Conservation (phyloP, 2,113 vertebrate species). For the Cnemophilus loriae region DNA sequence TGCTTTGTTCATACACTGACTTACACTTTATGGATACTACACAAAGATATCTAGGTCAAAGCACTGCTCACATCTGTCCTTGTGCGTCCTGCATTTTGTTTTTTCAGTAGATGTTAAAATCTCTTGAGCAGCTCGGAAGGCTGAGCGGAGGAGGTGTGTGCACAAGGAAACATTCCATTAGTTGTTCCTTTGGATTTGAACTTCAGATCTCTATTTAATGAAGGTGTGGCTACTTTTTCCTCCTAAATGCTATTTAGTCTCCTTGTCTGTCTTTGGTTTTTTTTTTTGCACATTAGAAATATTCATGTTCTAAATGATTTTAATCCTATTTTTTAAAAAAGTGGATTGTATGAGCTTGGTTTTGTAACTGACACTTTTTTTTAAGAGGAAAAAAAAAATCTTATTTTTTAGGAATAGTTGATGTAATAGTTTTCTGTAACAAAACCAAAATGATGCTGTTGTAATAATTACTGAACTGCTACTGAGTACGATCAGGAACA, state of each 20-base stretch:
- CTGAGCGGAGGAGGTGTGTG: not conserved
- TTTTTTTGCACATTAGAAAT: not conserved
- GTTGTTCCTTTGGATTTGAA: not conserved
- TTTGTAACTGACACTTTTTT: slow-evolving; percentile 32
- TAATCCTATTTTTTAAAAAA: slow-evolving; percentile 17
- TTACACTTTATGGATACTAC: slow-evolving; percentile 38
- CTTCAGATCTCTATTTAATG: not conserved
- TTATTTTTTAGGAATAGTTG: slow-evolving; percentile 25
- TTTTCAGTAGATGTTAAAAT: not conserved
- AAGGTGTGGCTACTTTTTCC: not conserved
- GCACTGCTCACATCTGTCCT: not conserved
- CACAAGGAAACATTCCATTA: not conserved
- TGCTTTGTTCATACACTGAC: slow-evolving; percentile 46
- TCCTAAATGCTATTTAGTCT: not conserved
- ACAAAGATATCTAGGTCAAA: slow-evolving; percentile 32
- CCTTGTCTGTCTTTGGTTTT: not conserved
- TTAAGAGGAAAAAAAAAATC: not conserved
- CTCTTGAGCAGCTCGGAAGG: not conserved
- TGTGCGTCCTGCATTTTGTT: not conserved
- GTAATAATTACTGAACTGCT: not conserved
- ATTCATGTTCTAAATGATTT: not conserved
- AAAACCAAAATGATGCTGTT: not conserved
- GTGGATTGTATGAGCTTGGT: not conserved
- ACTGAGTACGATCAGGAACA: not conserved
- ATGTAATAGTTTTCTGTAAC: not conserved